Evolutionary conservation across 2,888 invertebrate species (phyloP), one percentile per base, ranked within the genome.

Genomic region (Creontiades dilutus): DNA sequence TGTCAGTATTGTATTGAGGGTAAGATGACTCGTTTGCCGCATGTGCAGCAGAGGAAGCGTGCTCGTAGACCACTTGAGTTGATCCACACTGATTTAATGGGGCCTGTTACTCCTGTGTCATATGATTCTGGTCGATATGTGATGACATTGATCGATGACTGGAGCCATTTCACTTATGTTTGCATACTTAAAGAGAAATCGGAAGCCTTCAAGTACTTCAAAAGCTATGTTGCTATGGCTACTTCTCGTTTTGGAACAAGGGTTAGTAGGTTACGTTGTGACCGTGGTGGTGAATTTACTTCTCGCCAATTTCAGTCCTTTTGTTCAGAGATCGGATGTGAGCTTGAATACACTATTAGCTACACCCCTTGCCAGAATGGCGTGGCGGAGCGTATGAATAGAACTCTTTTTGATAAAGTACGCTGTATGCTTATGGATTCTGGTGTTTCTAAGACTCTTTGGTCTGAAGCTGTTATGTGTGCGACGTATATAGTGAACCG

Each of bases 391-490:
- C 52, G 90, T 14, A 47, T 90, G 55, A 91, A 90, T 68, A 48
- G 91, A 90, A 92, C 92, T n/a, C 16, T 92, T 75, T 55, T 92
- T 75, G 91, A 92, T 61, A 92, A 91, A 85, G 90, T 91, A n/a
- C 87, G 92, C 80, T 89, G 90, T 28, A 87, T 92, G 91, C 68
- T 93, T 16, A 91, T 91, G 84, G 92, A 93, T 27, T 90, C 91
- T 0, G 76, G 89, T 27, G 11, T 92, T n/a, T 11, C 57, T 14
- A 92, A 92, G 90, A 55, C 91, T 28, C 86, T 92, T 89, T 93
- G 92, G 92, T 92, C 92, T 80, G 92, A 93, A 91, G 93, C 93
- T 52, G 90, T 92, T 13, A 28, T 88, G 23, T 90, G 90, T 61
- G 91, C 92, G 68, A 86, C 92, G 46, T 92, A 92, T 90, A 61